Base-by-base conservation (phyloP, 2,888 invertebrate genomes). In the Scelioninae gen. 1 region DNA sequence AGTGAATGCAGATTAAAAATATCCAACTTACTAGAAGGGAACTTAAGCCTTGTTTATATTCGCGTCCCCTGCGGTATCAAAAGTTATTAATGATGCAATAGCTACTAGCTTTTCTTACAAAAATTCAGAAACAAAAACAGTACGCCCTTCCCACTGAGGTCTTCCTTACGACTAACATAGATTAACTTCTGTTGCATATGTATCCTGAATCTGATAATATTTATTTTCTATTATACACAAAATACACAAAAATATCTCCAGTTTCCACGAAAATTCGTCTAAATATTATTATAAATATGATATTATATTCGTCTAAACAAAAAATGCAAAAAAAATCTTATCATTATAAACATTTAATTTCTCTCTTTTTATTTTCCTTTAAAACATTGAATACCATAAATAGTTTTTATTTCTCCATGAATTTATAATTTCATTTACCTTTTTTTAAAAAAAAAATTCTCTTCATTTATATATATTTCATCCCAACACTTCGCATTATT, bases 21-120 rank as follows among this genome's bases (percentile, higher is more conserved):
- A 34, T 56, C 56, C 13, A 16, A 16, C 9, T 58, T 40, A 8
- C 40, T 40, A 11, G 38, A 1, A 1, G 58, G 58, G 40, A 58
- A 16, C 40, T 58, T 40, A 11, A 16, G 58, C 23, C 58, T 40
- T 13, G 23, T 40, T 58, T 56, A 16, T 23, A 58, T 58, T 58
- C 3, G 40, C 16, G n/a, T 13, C 40, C 58, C 40, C 58, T 11
- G 40, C 11, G 11, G 23, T 58, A 58, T 58, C 23, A 40, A 10
- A 40, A 40, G 13, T 40, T 58, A 58, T 58, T 58, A 58, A 58
- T 40, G 58, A 58, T 23, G 40, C 10, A 16, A 40, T 6, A 23
- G 58, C 38, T 10, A 23, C 40, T 13, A 40, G 40, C 40, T 40
- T 40, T 58, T 10, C 40, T 58, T n/a, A 58, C 23, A 13, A 16